phyloP scores from a whole-genome alignment of 2,888 invertebrate species.

The Leptinotarsa haldemani region DNA sequence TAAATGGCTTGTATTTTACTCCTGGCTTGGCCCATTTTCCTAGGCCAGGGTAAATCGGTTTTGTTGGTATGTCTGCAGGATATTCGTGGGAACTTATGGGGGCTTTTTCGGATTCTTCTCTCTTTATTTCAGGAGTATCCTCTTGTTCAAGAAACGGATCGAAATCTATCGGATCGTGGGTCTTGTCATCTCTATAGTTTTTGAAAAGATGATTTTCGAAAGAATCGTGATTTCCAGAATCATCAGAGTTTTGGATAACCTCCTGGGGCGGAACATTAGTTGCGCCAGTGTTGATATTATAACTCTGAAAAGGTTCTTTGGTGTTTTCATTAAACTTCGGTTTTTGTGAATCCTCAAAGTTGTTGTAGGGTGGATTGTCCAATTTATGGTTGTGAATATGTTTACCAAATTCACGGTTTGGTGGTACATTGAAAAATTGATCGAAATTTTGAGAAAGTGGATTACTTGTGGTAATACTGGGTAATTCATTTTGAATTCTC shows the following conservation, averaged over 20 bases:
- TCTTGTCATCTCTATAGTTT: slow-evolving; percentile 53
- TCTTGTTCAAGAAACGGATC: slow-evolving; percentile 42
- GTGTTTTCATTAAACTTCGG: not conserved
- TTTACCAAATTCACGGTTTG: not conserved
- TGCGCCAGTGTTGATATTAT: no score
- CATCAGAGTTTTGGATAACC: not conserved
- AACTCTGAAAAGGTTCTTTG: no score
- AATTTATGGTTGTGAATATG: not conserved
- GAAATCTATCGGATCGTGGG: slow-evolving; percentile 48
- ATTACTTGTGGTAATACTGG: slow-evolving; percentile 5
- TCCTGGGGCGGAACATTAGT: not conserved
- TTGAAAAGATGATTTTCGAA: slow-evolving; percentile 39
- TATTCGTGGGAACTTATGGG: slow-evolving; percentile 54
- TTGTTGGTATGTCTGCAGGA: slow-evolving; percentile 58
- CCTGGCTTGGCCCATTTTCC: slow-evolving; percentile 62
- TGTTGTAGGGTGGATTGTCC: not conserved
- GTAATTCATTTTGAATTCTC: not conserved
- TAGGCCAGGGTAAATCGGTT: slow-evolving; percentile 63
- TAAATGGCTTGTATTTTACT: slow-evolving; percentile 57
- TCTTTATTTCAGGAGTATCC: slow-evolving; percentile 41
- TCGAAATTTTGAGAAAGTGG: slow-evolving; percentile 7
- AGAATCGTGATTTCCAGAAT: not conserved
- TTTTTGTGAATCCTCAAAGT: not conserved
- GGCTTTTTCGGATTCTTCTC: slow-evolving; percentile 41
- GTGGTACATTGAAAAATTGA: slow-evolving; percentile 14